These are phyloP conservation scores for Ceratina japonica DNA, from an alignment of 1,140 invertebrate genomes.

Conservation along the genomic window DNA sequence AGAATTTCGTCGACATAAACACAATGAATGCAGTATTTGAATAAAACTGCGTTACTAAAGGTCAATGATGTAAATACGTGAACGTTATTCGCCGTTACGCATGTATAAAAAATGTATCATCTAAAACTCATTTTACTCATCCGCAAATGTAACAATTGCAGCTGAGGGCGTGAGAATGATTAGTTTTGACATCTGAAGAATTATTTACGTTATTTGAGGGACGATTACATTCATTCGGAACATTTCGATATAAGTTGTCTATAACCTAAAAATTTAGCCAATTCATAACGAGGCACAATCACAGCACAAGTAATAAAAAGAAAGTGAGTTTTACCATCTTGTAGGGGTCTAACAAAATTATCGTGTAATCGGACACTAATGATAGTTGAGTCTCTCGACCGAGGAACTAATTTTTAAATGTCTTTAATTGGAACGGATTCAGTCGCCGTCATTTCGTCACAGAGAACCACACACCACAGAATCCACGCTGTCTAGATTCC, in stretches of 20 bases:
- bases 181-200: background rate
- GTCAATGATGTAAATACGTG: background rate
- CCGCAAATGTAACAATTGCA: background rate
- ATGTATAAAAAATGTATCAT: background rate
- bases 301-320: background rate
- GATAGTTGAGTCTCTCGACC: background rate
- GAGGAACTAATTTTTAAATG: constrained; percentile 21
- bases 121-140: background rate
- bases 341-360: constrained; percentile 45
- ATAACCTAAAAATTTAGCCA: constrained; percentile 26
- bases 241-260: background rate
- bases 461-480: constrained; percentile 28
- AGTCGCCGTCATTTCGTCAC: constrained; percentile 28
- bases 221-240: constrained; percentile 24
- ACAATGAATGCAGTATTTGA: background rate
- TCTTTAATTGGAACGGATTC: constrained; percentile 23
- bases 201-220: background rate
- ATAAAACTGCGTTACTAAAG: background rate
- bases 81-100: background rate
- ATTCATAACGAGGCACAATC: background rate
- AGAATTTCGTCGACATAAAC: constrained; percentile 4
- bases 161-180: background rate
- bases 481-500: constrained; percentile 23
- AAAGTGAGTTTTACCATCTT: constrained; percentile 65
- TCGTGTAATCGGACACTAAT: background rate